Conservation (phyloP, 2,797 vertebrate genomes). For the Cirrhinus molitorella region DNA sequence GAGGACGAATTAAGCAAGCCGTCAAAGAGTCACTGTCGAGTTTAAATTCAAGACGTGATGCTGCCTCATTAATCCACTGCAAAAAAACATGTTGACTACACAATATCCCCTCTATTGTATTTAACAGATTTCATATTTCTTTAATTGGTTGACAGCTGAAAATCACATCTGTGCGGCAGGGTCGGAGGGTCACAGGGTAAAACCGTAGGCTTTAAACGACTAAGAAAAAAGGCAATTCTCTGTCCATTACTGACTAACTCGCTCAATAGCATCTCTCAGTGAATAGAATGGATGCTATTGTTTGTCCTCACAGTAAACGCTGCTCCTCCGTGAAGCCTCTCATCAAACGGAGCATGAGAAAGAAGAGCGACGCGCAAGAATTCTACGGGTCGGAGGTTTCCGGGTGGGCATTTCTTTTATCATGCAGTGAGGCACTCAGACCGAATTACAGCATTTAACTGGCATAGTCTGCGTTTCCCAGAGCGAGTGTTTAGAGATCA, state of each 20-base stretch:
- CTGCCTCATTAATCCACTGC: not conserved
- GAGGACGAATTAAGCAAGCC: constrained; percentile 20
- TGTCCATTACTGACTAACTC: constrained; percentile 31
- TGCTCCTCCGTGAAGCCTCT: constrained; percentile 45
- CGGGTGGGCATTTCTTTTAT: constrained; percentile 53
- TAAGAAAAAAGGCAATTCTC: constrained; percentile 15
- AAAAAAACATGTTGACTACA: not conserved
- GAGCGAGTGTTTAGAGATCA: constrained; percentile 52
- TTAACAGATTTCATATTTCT: constrained; percentile 13
- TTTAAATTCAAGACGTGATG: constrained; percentile 2
- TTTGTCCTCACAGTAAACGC: constrained; percentile 48
- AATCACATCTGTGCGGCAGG: constrained; percentile 9
- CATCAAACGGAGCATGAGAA: constrained; percentile 60
- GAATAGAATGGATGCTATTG: constrained; percentile 59
- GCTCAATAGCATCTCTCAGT: constrained; percentile 38
- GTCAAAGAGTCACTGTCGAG: constrained; percentile 3
- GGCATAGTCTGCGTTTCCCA: constrained; percentile 51
- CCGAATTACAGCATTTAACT: constrained; percentile 51
- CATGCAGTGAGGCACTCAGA: constrained; percentile 47
- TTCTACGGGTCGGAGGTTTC: constrained; percentile 36
- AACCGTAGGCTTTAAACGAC: constrained; percentile 1
- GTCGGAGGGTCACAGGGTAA: not conserved
- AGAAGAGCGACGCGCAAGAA: constrained; percentile 43
- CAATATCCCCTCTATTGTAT: not conserved
- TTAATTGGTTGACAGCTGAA: not conserved